These are phyloP conservation scores for Pantherophis alleghaniensis DNA, from an alignment of 2,797 vertebrate genomes.

Conservation along the genomic window DNA sequence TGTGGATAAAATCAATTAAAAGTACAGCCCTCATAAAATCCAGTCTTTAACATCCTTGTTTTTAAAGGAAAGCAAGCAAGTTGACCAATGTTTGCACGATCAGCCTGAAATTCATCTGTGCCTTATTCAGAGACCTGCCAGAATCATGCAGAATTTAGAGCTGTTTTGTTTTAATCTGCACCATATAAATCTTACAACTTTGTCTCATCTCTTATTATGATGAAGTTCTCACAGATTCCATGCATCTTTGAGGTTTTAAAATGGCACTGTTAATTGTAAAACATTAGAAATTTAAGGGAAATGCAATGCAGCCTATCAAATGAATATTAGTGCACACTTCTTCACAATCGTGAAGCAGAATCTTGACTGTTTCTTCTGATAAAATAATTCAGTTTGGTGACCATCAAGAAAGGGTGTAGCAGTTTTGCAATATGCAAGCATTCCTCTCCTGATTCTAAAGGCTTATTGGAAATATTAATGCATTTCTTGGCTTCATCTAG, in stretches of 20 bases:
- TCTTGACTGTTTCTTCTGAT: constrained; percentile 2
- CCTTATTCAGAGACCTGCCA: not conserved
- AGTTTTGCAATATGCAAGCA: not conserved
- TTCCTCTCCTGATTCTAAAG: constrained; percentile 17
- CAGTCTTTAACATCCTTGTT: not conserved
- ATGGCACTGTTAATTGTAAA: constrained; percentile 5
- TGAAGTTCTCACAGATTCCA: not conserved
- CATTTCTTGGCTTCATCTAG: not conserved
- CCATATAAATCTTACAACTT: not conserved
- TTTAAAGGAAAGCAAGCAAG: not conserved
- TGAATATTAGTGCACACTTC: constrained; percentile 15
- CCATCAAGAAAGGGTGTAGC: constrained; percentile 29
- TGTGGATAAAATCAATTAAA: not conserved
- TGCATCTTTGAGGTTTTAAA: constrained; percentile 15
- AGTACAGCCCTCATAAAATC: not conserved
- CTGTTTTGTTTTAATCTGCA: not conserved
- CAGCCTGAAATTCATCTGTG: not conserved
- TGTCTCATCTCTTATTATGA: not conserved
- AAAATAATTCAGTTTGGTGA: not conserved
- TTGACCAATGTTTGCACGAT: not conserved
- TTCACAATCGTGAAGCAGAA: constrained; percentile 32
- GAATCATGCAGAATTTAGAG: not conserved
- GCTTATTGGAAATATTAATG: not conserved
- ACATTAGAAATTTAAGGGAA: constrained; percentile 11
- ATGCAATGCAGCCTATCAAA: constrained; percentile 20